Conservation (phyloP, 2,888 invertebrate genomes). For the Spodoptera picta region DNA sequence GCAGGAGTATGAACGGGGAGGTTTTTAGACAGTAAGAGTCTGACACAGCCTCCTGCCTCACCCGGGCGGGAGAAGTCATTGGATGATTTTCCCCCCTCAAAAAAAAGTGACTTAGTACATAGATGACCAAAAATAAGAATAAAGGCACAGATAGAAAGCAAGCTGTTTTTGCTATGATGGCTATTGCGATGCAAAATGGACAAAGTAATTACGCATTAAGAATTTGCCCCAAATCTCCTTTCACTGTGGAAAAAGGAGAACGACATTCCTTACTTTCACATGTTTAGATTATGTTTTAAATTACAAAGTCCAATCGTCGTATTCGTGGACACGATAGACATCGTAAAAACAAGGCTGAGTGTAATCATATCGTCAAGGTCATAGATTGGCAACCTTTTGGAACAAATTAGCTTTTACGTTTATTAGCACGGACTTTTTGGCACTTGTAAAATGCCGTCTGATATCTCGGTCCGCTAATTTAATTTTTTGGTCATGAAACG, state of each 20-base stretch:
- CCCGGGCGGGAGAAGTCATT: no score
- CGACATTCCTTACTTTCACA: slow-evolving; percentile 41
- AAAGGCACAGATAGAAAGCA: slow-evolving; percentile 28
- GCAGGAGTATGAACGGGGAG: no score
- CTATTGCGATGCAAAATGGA: slow-evolving; percentile 14
- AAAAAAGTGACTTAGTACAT: no score
- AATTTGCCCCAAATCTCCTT: slow-evolving; percentile 52
- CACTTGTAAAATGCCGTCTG: neutral
- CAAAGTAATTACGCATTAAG: slow-evolving; percentile 41
- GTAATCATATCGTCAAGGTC: slow-evolving; percentile 36
- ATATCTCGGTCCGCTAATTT: neutral
- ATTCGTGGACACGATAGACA: slow-evolving; percentile 17
- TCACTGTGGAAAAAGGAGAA: slow-evolving; percentile 37
- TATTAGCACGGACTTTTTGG: slow-evolving; percentile 11
- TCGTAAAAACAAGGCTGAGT: slow-evolving; percentile 17
- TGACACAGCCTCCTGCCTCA: no score
- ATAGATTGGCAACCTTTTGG: slow-evolving; percentile 34
- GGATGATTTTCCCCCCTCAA: no score
- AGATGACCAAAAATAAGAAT: neutral
- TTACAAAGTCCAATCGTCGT: slow-evolving; percentile 16
- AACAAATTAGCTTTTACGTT: slow-evolving; percentile 37
- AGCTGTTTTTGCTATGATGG: slow-evolving; percentile 3
- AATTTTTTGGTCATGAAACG: no score
- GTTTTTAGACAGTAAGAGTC: no score
- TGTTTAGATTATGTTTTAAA: slow-evolving; percentile 24